These are phyloP conservation scores for Leptogaster cylindrica DNA, from an alignment of 2,888 invertebrate species.

Conservation along the genomic window DNA sequence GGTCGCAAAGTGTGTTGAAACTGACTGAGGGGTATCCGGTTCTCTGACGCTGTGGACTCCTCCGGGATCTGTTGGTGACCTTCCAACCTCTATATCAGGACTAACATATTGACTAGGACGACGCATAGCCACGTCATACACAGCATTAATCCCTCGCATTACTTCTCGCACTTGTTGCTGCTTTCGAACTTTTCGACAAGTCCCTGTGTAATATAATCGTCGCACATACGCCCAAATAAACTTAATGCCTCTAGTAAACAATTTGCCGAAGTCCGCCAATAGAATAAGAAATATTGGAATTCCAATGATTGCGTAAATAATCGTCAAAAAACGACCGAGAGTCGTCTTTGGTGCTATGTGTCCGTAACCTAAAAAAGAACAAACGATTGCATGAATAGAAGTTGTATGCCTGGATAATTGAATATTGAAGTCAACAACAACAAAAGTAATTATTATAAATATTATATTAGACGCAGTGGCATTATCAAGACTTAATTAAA, in stretches of 20 bases:
- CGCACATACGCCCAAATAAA: constrained; percentile 87
- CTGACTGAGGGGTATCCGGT: constrained; percentile 57
- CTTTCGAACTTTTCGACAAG: constrained; percentile 77
- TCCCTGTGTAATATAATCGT: constrained; percentile 84
- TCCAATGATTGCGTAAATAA: constrained; percentile 92
- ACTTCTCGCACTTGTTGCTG: constrained; percentile 81
- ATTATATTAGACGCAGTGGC: too few species aligned
- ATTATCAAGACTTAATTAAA: too few species aligned
- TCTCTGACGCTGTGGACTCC: background rate
- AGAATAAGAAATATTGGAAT: constrained; percentile 95
- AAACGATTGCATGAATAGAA: too few species aligned
- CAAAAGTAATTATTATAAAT: too few species aligned
- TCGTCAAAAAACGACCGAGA: constrained; percentile 85
- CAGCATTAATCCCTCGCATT: constrained; percentile 81
- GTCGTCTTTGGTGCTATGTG: constrained; percentile 92
- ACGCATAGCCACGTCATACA: constrained; percentile 79
- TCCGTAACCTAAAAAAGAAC: constrained; percentile 95
- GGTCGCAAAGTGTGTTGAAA: constrained; percentile 44
- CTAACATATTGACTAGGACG: constrained; percentile 72
- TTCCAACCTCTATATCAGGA: constrained; percentile 60
- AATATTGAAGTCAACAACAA: too few species aligned
- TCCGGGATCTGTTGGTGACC: constrained; percentile 51
- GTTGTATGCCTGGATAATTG: too few species aligned
- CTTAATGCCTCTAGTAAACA: constrained; percentile 89
- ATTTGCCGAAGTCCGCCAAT: constrained; percentile 92